Conservation (phyloP, 2,888 invertebrate genomes). For the Stenichneumon culpator region DNA sequence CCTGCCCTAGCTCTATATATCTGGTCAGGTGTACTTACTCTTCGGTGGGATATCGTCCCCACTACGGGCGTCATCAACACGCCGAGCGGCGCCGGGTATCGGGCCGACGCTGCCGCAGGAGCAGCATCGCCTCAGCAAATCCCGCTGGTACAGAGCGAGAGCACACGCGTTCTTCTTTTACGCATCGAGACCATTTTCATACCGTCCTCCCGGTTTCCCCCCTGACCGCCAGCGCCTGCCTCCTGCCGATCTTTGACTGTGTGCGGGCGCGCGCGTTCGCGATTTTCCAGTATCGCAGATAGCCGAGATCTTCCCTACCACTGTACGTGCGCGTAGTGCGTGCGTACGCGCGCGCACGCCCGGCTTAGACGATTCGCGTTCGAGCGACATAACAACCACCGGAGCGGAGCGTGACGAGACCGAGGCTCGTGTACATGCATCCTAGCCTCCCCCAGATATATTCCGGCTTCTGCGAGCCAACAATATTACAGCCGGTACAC, state of each 20-base stretch:
- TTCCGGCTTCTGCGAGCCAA: slow-evolving; percentile 20
- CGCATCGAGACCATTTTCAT: slow-evolving; percentile 68
- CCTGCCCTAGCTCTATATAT: slow-evolving; percentile 86
- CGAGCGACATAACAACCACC: slow-evolving; percentile 80
- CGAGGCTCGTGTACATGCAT: slow-evolving; percentile 67
- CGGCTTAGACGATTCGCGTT: slow-evolving; percentile 74
- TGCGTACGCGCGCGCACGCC: slow-evolving; percentile 69
- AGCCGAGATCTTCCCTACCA: slow-evolving; percentile 65
- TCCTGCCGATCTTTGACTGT: not conserved
- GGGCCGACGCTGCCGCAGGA: slow-evolving; percentile 36
- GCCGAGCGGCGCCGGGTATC: slow-evolving; percentile 27
- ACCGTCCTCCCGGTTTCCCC: slow-evolving; percentile 39
- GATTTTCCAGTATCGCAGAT: slow-evolving; percentile 15
- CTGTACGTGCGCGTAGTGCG: slow-evolving; percentile 55
- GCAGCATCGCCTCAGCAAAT: slow-evolving; percentile 60
- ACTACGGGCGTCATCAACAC: slow-evolving; percentile 57
- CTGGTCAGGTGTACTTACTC: slow-evolving; percentile 84
- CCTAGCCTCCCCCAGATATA: slow-evolving; percentile 67
- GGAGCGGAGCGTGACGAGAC: slow-evolving; percentile 78
- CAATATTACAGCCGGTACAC: slow-evolving; percentile 52
- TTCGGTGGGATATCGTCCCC: slow-evolving; percentile 82
- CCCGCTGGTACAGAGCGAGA: slow-evolving; percentile 61
- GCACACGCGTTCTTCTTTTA: slow-evolving; percentile 56
- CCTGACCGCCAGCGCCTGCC: slow-evolving; percentile 31
- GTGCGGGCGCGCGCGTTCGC: not conserved